Conservation (phyloP, 1,140 invertebrate genomes). For the Pseudomyrmex dendroicus region DNA sequence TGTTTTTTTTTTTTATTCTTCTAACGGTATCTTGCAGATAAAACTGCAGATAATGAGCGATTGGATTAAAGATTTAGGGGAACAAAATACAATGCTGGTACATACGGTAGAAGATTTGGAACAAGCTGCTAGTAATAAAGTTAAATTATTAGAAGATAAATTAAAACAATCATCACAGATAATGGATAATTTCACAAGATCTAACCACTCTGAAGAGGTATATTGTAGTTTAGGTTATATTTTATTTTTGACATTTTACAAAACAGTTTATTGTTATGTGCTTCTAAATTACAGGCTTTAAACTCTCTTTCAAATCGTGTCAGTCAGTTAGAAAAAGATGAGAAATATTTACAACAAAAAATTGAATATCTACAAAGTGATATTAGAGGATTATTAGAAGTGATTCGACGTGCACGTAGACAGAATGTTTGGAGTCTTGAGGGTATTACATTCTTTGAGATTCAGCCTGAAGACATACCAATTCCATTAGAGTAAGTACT, state of each 20-base stretch:
- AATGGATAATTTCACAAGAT: conserved; percentile 76
- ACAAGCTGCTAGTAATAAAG: conserved; percentile 84
- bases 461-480: conserved; percentile 76
- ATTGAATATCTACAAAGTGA: conserved; percentile 81
- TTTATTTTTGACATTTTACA: neutral
- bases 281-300: conserved; percentile 71
- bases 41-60: conserved; percentile 85
- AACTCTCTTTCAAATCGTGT: conserved; percentile 76
- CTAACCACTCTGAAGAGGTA: conserved; percentile 77
- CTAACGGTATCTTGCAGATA: conserved; percentile 78
- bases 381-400: conserved; percentile 79
- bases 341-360: conserved; percentile 73
- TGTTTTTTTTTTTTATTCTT: neutral
- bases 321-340: conserved; percentile 73
- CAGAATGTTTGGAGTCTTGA: conserved; percentile 81
- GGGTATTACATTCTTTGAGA: conserved; percentile 78
- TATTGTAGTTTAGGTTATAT: neutral
- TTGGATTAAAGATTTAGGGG: conserved; percentile 86
- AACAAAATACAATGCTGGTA: conserved; percentile 87
- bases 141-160: conserved; percentile 85
- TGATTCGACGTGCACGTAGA: conserved; percentile 77
- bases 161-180: conserved; percentile 81
- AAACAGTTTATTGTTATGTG: neutral
- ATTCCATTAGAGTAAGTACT: conserved; percentile 73
- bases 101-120: conserved; percentile 86